Conservation (phyloP, 2,797 vertebrate species). For the Muscicapa striata region DNA sequence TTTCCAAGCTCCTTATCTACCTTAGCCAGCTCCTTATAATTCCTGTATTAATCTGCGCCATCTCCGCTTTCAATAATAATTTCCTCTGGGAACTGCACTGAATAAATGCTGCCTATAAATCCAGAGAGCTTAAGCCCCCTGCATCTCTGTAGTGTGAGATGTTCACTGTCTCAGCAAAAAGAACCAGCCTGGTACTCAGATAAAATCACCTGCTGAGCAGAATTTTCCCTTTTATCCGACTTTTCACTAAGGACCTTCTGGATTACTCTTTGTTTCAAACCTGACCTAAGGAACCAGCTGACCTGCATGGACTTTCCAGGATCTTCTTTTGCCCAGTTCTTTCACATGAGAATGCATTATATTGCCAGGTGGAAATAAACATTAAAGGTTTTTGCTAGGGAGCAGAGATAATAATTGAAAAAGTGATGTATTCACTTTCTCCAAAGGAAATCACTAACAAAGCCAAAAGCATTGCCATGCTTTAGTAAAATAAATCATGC, state of each 20-base stretch:
- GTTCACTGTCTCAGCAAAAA: not conserved
- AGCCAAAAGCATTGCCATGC: not conserved
- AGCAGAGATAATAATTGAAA: not conserved
- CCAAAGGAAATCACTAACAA: not conserved
- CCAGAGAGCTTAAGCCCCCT: not conserved
- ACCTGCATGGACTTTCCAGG: not conserved
- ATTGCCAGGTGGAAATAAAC: not conserved
- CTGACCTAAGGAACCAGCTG: not conserved
- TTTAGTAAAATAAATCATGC: not conserved
- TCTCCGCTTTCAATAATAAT: constrained; percentile 23
- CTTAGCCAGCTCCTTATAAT: constrained; percentile 16
- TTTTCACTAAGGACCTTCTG: not conserved
- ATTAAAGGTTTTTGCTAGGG: not conserved
- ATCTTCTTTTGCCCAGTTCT: not conserved
- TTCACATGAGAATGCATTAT: not conserved
- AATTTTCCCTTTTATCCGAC: not conserved
- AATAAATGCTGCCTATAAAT: constrained; percentile 4
- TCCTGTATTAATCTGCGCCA: constrained; percentile 21
- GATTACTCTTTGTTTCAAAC: not conserved
- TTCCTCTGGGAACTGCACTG: constrained; percentile 26
- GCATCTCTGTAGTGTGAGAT: not conserved
- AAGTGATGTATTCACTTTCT: not conserved
- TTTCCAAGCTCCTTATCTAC: constrained; percentile 27
- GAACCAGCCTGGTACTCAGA: not conserved
- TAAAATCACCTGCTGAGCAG: not conserved